Percentiles rank a stretch among this genome's conserved stretches.
Conservation (phyloP, 2,797 vertebrate species). For the Threskiornis aethiopicus region DNA sequence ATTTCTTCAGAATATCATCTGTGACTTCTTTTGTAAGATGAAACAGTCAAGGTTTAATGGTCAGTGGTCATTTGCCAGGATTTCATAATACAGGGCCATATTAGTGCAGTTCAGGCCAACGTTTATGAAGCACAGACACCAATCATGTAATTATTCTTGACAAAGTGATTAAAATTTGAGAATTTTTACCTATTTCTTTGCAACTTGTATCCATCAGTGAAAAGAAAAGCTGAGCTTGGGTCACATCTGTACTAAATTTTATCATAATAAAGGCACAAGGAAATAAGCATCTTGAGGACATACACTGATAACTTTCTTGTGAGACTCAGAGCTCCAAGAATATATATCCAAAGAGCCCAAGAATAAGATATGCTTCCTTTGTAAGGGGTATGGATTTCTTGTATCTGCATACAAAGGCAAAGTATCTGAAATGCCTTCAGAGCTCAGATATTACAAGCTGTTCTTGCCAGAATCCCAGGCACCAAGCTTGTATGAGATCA, state of each 20-base stretch:
- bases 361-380: background rate
- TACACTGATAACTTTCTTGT: background rate
- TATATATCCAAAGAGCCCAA: background rate
- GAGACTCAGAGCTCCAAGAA: background rate
- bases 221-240: background rate
- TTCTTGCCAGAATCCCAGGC: background rate
- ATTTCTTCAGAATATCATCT: background rate
- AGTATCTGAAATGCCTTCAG: background rate
- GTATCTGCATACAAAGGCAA: background rate
- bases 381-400: background rate
- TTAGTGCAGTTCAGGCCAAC: background rate
- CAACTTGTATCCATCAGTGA: background rate
- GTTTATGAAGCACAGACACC: background rate
- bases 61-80: background rate
- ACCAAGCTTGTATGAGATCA: background rate
- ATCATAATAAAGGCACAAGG: background rate
- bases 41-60: background rate
- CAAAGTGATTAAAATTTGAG: background rate
- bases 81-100: background rate
- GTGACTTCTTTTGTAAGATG: background rate
- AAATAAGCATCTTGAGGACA: background rate
- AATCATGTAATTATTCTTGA: background rate
- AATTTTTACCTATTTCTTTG: background rate
- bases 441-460: background rate
- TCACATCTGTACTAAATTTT: background rate